Evolutionary conservation across 2,888 invertebrate genomes (phyloP).

Genomic region (Pachliopta kotzebuea): DNA sequence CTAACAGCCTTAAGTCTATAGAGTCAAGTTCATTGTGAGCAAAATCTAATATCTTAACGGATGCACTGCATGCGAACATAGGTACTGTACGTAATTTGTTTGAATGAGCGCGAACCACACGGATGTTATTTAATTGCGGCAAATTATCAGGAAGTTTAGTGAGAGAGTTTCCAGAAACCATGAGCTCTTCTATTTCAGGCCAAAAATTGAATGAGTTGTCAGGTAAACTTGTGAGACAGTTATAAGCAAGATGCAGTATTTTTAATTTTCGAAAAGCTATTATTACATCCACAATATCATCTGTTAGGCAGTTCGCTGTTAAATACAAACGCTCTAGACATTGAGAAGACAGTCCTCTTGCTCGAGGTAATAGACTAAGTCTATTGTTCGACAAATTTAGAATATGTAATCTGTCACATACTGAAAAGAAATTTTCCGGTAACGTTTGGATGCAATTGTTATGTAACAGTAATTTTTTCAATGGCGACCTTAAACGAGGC

Average conservation of each 20-base stretch:
- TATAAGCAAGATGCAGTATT: constrained; percentile 89
- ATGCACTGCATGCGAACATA: constrained; percentile 86
- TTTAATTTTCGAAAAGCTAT: constrained; percentile 83
- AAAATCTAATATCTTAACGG: constrained; percentile 89
- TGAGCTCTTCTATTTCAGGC: constrained; percentile 90
- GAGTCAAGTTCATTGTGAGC: constrained; percentile 92
- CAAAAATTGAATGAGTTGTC: constrained; percentile 88
- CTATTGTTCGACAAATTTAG: constrained; percentile 91
- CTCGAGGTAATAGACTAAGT: constrained; percentile 84
- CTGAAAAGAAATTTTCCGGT: constrained; percentile 88
- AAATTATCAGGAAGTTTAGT: constrained; percentile 88
- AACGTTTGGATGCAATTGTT: constrained; percentile 88
- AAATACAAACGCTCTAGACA: constrained; percentile 84
- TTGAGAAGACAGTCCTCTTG: constrained; percentile 81
- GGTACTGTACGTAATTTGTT: constrained; percentile 89
- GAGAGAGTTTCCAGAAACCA: constrained; percentile 90
- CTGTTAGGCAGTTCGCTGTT: constrained; percentile 88
- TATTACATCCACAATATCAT: constrained; percentile 84
- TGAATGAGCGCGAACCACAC: constrained; percentile 89
- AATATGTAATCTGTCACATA: constrained; percentile 82
- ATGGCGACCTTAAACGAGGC: constrained; percentile 81
- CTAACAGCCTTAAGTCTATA: constrained; percentile 86
- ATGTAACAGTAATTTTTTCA: constrained; percentile 87
- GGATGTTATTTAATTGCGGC: constrained; percentile 84
- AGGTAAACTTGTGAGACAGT: constrained; percentile 86